Conservation (phyloP, 2,888 invertebrate species). For the Melikaiella ostensackeni region DNA sequence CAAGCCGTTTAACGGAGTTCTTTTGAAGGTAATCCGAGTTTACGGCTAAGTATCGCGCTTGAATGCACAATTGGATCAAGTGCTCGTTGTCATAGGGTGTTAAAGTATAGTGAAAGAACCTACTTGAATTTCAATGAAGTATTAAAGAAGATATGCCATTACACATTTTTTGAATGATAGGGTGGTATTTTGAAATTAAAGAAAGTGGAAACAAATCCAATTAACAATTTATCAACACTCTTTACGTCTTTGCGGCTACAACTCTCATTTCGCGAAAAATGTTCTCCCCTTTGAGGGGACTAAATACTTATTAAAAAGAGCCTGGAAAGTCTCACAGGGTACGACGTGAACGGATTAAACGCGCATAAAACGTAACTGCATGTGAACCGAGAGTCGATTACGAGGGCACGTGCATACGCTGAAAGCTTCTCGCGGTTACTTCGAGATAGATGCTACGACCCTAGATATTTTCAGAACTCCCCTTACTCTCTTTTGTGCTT, state of each 20-base stretch:
- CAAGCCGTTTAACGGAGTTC: constrained; percentile 10
- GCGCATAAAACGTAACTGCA: constrained; percentile 27
- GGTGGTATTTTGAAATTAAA: background rate
- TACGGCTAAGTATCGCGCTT: constrained; percentile 30
- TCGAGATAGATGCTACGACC: constrained; percentile 28
- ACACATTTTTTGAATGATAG: background rate
- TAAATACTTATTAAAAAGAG: constrained; percentile 28
- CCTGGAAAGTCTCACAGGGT: constrained; percentile 13
- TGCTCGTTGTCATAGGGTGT: constrained; percentile 25
- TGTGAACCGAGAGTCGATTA: constrained; percentile 29
- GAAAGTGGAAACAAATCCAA: background rate
- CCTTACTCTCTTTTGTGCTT: constrained; percentile 1
- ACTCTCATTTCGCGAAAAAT: background rate
- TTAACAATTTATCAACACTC: constrained; percentile 1
- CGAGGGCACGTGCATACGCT: constrained; percentile 13
- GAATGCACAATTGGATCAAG: constrained; percentile 32
- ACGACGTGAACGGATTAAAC: constrained; percentile 33
- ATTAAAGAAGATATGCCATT: background rate
- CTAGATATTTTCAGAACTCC: constrained; percentile 24
- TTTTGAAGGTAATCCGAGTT: constrained; percentile 35
- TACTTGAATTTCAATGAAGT: constrained; percentile 32
- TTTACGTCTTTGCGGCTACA: background rate
- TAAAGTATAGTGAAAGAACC: constrained; percentile 9
- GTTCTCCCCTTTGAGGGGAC: constrained; percentile 17
- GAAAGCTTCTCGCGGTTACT: constrained; percentile 26